phyloP scores from a whole-genome alignment of 2,888 invertebrate genomes.

The Lapara coniferarum region DNA sequence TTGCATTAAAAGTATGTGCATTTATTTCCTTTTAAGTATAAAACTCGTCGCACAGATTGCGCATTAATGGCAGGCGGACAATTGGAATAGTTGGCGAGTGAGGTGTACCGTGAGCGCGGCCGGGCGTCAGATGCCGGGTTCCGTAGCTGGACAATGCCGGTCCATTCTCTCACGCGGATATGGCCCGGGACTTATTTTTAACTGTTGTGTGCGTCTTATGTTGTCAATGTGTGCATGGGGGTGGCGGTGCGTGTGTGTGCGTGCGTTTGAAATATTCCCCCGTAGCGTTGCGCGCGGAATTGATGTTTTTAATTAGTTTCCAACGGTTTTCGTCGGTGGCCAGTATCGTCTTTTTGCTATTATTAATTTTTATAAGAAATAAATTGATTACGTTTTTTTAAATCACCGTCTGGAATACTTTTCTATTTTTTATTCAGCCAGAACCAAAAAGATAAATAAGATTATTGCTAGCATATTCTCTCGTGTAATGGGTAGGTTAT shows the following conservation, averaged over 20 bases:
- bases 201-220: constrained; percentile 71
- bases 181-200: constrained; percentile 78
- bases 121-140: constrained; percentile 49
- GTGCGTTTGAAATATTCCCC: constrained; percentile 80
- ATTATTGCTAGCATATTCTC: background rate
- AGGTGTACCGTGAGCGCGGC: constrained; percentile 19
- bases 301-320: constrained; percentile 84
- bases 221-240: constrained; percentile 55
- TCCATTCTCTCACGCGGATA: constrained; percentile 78
- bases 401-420: constrained; percentile 11
- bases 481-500: background rate
- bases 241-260: constrained; percentile 62
- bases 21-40: constrained; percentile 23
- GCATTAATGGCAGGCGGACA: constrained; percentile 23
- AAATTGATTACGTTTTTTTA: constrained; percentile 29
- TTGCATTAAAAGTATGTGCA: constrained; percentile 14
- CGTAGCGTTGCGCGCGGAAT: constrained; percentile 72
- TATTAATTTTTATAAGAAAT: constrained; percentile 56
- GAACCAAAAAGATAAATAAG: background rate
- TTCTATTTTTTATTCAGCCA: constrained; percentile 6
- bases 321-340: constrained; percentile 77
- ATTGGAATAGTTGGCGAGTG: constrained; percentile 20
- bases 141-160: constrained; percentile 42
- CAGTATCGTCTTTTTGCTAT: constrained; percentile 68
- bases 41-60: constrained; percentile 17